These are phyloP conservation scores for Spodoptera littoralis DNA, from an alignment of 2,888 invertebrate species.

Conservation along the genomic window DNA sequence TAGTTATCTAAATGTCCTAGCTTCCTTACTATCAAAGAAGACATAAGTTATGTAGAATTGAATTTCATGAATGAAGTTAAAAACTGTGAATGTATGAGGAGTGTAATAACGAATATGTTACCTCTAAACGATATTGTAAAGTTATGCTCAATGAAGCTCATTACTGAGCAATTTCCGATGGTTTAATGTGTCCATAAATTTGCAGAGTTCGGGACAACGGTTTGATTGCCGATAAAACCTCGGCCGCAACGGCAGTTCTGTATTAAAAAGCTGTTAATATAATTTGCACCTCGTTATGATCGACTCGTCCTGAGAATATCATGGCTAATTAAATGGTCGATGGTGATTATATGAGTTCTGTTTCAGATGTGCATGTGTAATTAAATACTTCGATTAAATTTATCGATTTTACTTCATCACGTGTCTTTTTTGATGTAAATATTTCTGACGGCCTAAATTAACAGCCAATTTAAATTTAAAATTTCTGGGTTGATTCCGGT, in stretches of 20 bases:
- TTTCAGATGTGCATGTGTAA: background rate
- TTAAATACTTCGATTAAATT: too few relatives aligned
- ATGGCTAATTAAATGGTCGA: constrained; percentile 49
- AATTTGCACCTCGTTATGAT: constrained; percentile 77
- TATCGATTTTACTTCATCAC: too few relatives aligned
- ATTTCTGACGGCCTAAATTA: too few relatives aligned
- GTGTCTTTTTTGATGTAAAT: too few relatives aligned
- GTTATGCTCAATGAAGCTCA: constrained; percentile 62
- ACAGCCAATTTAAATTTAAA: too few relatives aligned
- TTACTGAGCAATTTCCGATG: constrained; percentile 66
- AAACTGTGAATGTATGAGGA: constrained; percentile 16
- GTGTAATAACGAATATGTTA: constrained; percentile 40
- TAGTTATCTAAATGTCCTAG: too few relatives aligned
- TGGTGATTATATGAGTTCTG: background rate
- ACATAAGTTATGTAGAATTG: background rate
- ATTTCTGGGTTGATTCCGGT: too few relatives aligned
- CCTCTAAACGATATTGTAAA: constrained; percentile 57
- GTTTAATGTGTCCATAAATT: constrained; percentile 76
- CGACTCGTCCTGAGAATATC: constrained; percentile 47
- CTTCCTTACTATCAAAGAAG: background rate
- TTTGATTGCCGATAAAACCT: constrained; percentile 79
- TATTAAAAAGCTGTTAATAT: constrained; percentile 77
- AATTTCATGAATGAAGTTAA: constrained; percentile 10
- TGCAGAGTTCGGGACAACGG: constrained; percentile 65
- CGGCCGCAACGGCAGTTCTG: constrained; percentile 67